Evolutionary conservation across 2,797 vertebrate genomes (phyloP).

Genomic region (Chromis chromis): DNA sequence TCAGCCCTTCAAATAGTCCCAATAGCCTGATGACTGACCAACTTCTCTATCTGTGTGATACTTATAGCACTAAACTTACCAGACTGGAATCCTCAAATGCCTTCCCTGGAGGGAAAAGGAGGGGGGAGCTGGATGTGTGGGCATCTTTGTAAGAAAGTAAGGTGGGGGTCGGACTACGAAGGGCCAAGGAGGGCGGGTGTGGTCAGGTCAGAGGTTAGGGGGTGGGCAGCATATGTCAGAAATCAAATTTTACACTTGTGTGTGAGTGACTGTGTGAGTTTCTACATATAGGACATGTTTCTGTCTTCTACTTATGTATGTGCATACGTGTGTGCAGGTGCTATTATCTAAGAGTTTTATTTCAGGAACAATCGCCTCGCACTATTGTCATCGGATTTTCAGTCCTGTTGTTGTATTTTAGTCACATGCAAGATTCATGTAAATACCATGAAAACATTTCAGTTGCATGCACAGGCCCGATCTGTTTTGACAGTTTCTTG

Average conservation of each 20-base stretch:
- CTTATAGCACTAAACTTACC: constrained; percentile 43
- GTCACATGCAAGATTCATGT: constrained; percentile 21
- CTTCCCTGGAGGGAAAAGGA: constrained; percentile 7
- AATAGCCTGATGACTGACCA: constrained; percentile 10
- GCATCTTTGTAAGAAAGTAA: constrained; percentile 41
- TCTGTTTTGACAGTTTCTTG: constrained; percentile 29
- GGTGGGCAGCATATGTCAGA: constrained; percentile 2
- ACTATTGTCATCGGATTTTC: constrained; percentile 16
- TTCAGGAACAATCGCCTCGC: constrained; percentile 11
- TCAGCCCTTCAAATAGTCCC: constrained; percentile 26
- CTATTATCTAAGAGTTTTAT: constrained; percentile 6
- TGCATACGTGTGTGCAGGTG: not conserved
- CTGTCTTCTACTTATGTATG: not conserved
- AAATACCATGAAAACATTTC: constrained; percentile 15
- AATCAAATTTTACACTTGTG: not conserved
- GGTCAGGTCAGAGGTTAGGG: constrained; percentile 29
- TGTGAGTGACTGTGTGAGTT: no score
- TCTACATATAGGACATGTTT: no score
- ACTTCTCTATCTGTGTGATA: constrained; percentile 24
- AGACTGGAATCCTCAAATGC: constrained; percentile 47
- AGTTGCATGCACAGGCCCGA: not conserved
- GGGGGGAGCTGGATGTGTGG: constrained; percentile 14
- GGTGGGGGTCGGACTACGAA: constrained; percentile 11
- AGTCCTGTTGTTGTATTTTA: not conserved
- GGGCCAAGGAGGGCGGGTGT: constrained; percentile 11